A percentile compares a stretch with the other conserved stretches of the same genome.
These are phyloP conservation scores for Sycon ciliatum DNA, from an alignment of 37 sponge, comb jelly and placozoan species.

Conservation along the genomic window DNA sequence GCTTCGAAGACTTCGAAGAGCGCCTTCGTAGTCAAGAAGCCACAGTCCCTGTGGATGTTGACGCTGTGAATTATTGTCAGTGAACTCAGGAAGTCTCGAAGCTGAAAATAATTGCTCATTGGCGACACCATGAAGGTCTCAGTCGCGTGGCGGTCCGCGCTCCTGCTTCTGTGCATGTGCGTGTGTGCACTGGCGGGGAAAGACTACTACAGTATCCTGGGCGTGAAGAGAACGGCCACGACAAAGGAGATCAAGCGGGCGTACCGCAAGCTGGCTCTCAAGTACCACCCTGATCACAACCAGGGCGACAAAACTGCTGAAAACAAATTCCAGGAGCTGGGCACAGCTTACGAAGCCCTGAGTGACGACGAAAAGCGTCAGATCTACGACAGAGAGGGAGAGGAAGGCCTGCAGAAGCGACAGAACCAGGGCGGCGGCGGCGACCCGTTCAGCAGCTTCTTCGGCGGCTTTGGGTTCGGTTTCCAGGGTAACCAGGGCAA, in stretches of 20 bases:
- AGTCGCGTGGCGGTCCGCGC: too few species aligned
- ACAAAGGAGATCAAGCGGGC: constrained; percentile 93
- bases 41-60: too few species aligned
- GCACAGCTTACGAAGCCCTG: constrained; percentile 81
- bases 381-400: constrained; percentile 79
- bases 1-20: too few species aligned
- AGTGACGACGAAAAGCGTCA: constrained; percentile 72
- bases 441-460: constrained; percentile 37
- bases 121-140: too few species aligned
- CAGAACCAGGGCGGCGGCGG: constrained; percentile 36
- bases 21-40: too few species aligned
- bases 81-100: too few species aligned
- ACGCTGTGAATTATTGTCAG: too few species aligned
- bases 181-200: too few species aligned
- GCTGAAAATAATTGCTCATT: too few species aligned
- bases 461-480: constrained; percentile 66
- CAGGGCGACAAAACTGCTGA: constrained; percentile 64
- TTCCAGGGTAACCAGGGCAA: constrained; percentile 23
- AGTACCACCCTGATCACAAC: constrained; percentile 90
- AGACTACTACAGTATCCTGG: constrained; percentile 93
- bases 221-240: constrained; percentile 63
- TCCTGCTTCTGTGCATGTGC: too few species aligned
- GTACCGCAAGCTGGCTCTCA: constrained; percentile 82
- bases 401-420: constrained; percentile 68
- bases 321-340: constrained; percentile 83